Evolutionary conservation across 2,113 vertebrate species (phyloP), one percentile per base, ranked within the genome.

Genomic region (Petaurus breviceps): DNA sequence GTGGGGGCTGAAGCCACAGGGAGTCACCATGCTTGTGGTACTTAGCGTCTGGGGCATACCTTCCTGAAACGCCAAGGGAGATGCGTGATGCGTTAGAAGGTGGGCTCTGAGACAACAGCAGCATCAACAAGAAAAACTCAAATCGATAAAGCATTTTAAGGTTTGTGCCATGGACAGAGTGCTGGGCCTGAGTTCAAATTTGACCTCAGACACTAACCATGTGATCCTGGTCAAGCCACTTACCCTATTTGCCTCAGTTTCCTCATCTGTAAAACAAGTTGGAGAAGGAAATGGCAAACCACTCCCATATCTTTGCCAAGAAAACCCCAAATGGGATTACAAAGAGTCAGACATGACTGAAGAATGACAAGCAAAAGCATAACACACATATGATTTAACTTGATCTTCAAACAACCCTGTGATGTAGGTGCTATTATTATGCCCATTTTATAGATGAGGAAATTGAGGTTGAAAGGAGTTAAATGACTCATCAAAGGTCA

Each of bases 41-140:
- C 97, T 99, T 98, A 99, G 98, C 12, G 99, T 99, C 98, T 98
- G 99, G 98, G 99, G 99, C 99, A 99, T 99, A 98, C 99, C 99
- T 99, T 98, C 98, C 99, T 99, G 92, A 54, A 98, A 97, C 1
- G 49, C 53, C n/a, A 92, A 97, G 93, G 96, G 47, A 96, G 19
- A 89, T 51, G 49, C 43, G 61, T 89, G 19, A 89, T 51, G 49
- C 43, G 61, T 89, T n/a, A 68, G 61, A n/a, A n/a, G 31, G 12
- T 68, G 12, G 57, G 31, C 28, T n/a, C 31, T 68, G 61, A 68
- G 61, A n/a, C 61, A 77, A 43, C 14, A 43, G n/a, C 37, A n/a
- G 4, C 37, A 84, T 43, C 68, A 84, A 43, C 19, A 43, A 84
- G 43, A 84, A 43, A 43, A 22, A 23, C 12, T 16, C 68, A 22